A percentile compares a stretch with the other conserved stretches of the same genome.
These are phyloP conservation scores for Sarotherodon lohbergeri DNA, from an alignment of 2,113 vertebrate genomes.

Conservation along the genomic window DNA sequence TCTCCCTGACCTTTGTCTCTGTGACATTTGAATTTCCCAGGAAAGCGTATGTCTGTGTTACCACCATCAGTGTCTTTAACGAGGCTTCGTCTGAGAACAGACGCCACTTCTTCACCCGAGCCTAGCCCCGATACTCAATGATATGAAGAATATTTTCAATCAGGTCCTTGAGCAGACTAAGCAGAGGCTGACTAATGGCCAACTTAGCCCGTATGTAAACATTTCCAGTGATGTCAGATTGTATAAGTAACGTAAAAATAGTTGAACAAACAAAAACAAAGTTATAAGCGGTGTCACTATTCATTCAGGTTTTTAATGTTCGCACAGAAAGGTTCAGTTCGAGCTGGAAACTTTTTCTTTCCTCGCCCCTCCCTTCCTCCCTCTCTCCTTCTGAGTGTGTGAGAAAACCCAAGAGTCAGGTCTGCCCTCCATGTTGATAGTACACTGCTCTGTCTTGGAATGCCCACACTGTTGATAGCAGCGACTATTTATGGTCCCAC, in stretches of 20 bases:
- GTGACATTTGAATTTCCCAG: background rate
- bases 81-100: background rate
- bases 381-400: background rate
- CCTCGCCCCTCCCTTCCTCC: background rate
- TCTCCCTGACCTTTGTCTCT: background rate
- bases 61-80: background rate
- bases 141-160: background rate
- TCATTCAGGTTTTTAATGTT: background rate
- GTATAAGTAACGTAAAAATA: background rate
- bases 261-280: background rate
- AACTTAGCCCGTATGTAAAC: background rate
- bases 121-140: background rate
- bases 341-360: background rate
- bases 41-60: background rate
- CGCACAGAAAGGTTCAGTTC: background rate
- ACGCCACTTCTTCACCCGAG: accelerated
- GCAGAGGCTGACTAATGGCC: background rate
- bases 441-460: constrained; percentile 41
- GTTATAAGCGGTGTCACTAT: background rate
- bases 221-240: background rate
- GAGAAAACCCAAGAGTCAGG: constrained; percentile 38
- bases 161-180: background rate
- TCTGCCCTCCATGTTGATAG: constrained; percentile 34
- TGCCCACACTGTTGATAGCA: constrained; percentile 52
- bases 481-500: constrained; percentile 53